Evolutionary conservation across 2,113 vertebrate species (phyloP), one percentile per base, ranked within the genome.

Genomic region (Mormyrus iriodes): DNA sequence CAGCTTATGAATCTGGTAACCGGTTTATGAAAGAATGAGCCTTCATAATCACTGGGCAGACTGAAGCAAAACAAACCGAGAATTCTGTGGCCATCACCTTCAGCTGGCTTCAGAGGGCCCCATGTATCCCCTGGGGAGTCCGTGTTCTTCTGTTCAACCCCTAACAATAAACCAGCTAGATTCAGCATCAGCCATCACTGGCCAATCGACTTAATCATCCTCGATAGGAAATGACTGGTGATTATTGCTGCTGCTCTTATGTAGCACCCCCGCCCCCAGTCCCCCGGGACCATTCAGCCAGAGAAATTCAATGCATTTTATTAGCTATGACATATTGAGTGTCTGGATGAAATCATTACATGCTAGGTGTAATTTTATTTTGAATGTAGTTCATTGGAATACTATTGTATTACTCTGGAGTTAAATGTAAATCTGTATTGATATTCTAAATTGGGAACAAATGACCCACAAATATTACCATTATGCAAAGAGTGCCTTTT

Each of bases 311-410:
- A 86, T 86, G 9, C 27, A 52, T 86, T 86, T 52, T 52, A 86
- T 51, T 46, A 31, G 15, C n/a, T 19, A 7, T 86, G 46, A 86
- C 19, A 52, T 35, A 44, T 51, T 52, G 46, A 51, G 48, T 53
- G 49, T 52, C 24, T 86, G 49, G 48, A 52, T 51, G 85, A 86
- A 86, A 86, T 86, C 85, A 39, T 52, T 86, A 27, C 42, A 35
- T 13, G 27, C 85, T 27, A 53, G 51, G 24, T 86, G n/a, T 53
- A 86, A 86, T 86, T 84, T 84, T 84, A 48, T 84, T 84, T 84
- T 84, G 17, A 46, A 84, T 84, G 82, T 46, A n/a, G 44, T 44
- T 84, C 35, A 79, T 79, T 79, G 73, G 35, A 2, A 7, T 24
- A 84, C 8, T 46, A 84, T 84, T 84, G 82, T 84, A 84, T 84